phyloP scores from a whole-genome alignment of 2,113 vertebrate genomes.

The Chiloscyllium plagiosum region DNA sequence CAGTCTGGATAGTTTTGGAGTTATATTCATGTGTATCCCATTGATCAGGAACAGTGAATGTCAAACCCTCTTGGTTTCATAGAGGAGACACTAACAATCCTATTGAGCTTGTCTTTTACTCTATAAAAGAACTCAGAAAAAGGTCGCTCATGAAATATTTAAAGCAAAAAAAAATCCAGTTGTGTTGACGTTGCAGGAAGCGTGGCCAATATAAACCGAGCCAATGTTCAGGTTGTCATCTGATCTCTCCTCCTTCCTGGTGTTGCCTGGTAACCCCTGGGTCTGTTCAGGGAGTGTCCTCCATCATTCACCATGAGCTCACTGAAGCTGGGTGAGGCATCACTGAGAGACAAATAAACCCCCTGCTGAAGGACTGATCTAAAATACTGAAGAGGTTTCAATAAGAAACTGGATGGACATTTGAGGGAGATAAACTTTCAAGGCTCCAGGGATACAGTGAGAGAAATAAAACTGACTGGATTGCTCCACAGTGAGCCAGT shows the following conservation, averaged over 20 bases:
- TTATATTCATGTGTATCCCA: background rate
- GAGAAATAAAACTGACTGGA: no score
- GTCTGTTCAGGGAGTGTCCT: background rate
- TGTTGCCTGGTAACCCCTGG: background rate
- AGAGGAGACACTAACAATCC: background rate
- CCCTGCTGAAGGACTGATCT: background rate
- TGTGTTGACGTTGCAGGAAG: background rate
- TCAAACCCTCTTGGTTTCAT: background rate
- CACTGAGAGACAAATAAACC: background rate
- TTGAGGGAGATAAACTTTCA: no score
- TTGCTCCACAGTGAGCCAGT: no score
- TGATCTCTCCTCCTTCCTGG: background rate
- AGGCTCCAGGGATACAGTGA: no score
- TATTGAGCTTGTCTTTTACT: background rate
- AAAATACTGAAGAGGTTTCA: background rate
- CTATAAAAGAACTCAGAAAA: background rate
- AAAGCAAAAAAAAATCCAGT: background rate
- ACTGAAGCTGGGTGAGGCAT: background rate
- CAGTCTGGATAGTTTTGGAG: background rate
- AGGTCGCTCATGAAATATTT: conserved; percentile 18
- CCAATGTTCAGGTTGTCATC: background rate
- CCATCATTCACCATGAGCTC: background rate
- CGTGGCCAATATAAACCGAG: background rate
- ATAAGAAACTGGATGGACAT: no score
- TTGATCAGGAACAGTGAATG: background rate